phyloP scores from a whole-genome alignment of 23 tunicate genomes.

The Halocynthia aurantium region DNA sequence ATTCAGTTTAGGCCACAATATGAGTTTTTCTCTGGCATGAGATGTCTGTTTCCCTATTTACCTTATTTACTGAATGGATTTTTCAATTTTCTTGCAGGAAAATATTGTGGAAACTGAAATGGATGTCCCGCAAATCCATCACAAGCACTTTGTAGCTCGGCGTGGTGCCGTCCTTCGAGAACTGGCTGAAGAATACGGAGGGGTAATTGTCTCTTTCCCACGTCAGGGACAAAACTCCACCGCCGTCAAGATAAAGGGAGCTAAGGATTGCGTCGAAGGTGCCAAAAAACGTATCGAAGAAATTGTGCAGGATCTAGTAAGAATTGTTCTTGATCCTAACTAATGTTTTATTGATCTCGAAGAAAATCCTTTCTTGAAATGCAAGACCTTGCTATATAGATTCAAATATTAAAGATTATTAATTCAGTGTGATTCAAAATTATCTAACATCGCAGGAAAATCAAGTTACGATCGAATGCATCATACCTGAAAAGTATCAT shows the following conservation, averaged over 20 bases:
- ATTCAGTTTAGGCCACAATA: neutral
- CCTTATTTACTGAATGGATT: neutral
- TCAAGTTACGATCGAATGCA: conserved; percentile 80
- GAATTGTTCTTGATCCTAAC: neutral
- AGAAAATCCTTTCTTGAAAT: neutral
- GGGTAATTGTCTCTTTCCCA: conserved; percentile 93
- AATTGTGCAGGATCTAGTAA: conserved; percentile 85
- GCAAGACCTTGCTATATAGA: neutral
- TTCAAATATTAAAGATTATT: neutral
- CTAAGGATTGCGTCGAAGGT: conserved; percentile 84
- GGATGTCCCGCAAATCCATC: conserved; percentile 70
- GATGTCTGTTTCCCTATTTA: neutral
- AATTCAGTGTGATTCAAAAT: neutral
- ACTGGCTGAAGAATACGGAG: conserved; percentile 91
- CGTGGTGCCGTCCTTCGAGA: conserved; percentile 86
- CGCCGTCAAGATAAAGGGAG: conserved; percentile 89
- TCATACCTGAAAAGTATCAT: conserved; percentile 82
- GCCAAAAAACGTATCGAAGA: conserved; percentile 74
- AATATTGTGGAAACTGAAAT: conserved; percentile 73
- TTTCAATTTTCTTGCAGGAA: conserved; percentile 32
- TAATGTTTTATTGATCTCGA: neutral
- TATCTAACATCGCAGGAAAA: conserved; percentile 47
- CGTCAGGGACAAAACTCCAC: conserved; percentile 67
- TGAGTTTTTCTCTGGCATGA: neutral
- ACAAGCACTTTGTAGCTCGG: conserved; percentile 85